A percentile compares a stretch with the other conserved stretches of the same genome.
phyloP scores from a whole-genome alignment of 2,113 vertebrate species.

The Ptilorrhoa leucosticta region DNA sequence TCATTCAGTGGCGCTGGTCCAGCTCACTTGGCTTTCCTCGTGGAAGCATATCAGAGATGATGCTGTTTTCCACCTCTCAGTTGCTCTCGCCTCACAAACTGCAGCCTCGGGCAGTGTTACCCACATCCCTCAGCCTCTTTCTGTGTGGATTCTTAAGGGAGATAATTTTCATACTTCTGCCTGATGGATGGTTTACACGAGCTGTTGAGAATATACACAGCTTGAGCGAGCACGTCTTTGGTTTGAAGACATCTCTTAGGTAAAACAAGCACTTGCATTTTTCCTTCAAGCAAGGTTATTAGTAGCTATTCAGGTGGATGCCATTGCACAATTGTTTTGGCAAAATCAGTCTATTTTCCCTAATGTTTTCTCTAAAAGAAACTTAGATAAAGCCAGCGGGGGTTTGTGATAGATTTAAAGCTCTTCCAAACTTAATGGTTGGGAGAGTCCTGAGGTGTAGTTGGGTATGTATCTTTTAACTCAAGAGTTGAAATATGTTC shows the following conservation, averaged over 20 bases:
- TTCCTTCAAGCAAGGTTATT: background rate
- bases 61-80: background rate
- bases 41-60: background rate
- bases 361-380: background rate
- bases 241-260: background rate
- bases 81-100: background rate
- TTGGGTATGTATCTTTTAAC: background rate
- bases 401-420: background rate
- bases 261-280: background rate
- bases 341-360: background rate
- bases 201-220: slow-evolving; percentile 23
- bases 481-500: background rate
- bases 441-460: background rate
- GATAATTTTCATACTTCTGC: slow-evolving; percentile 9
- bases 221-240: slow-evolving; percentile 6
- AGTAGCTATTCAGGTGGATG: background rate
- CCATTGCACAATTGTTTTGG: background rate
- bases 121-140: background rate
- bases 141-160: background rate
- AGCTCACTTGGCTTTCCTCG: background rate
- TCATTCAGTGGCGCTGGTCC: background rate
- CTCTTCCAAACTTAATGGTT: background rate
- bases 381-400: background rate
- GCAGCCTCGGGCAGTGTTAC: background rate
- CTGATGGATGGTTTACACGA: slow-evolving; percentile 13